phyloP scores from a whole-genome alignment of 2,113 vertebrate species.

The Podarcis cretensis region DNA sequence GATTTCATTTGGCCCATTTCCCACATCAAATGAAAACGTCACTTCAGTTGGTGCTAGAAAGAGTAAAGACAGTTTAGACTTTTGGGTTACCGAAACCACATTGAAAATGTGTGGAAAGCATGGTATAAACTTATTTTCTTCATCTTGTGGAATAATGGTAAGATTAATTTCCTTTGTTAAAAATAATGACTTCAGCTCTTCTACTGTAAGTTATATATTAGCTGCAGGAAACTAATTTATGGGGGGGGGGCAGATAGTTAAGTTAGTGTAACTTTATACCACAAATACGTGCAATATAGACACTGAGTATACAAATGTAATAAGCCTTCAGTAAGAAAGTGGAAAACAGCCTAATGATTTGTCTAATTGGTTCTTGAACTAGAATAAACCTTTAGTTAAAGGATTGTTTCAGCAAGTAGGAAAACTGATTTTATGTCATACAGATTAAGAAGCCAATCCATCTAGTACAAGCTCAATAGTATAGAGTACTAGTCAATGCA shows the following conservation, averaged over 20 bases:
- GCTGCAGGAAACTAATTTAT: neutral
- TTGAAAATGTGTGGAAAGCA: neutral
- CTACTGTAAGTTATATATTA: neutral
- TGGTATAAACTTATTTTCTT: slow-evolving; percentile 12
- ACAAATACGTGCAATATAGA: neutral
- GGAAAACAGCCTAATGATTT: neutral
- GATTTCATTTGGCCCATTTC: slow-evolving; percentile 91
- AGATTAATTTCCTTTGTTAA: neutral
- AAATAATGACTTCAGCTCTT: slow-evolving; percentile 16
- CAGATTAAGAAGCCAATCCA: neutral
- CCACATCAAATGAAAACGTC: slow-evolving; percentile 94
- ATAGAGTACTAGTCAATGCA: neutral
- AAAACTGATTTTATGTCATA: neutral
- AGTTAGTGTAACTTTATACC: neutral
- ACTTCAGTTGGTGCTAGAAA: slow-evolving; percentile 87
- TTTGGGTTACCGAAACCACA: slow-evolving; percentile 1
- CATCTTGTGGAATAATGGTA: neutral
- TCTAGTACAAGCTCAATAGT: neutral
- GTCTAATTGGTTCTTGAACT: neutral
- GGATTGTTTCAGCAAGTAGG: neutral
- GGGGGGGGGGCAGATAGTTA: neutral
- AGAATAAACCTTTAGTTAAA: neutral
- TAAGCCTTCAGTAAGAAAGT: neutral
- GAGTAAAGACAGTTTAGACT: neutral
- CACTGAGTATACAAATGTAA: neutral